Base-by-base conservation (phyloP, 2,888 invertebrate species). In the Notocelia uddmanniana region DNA sequence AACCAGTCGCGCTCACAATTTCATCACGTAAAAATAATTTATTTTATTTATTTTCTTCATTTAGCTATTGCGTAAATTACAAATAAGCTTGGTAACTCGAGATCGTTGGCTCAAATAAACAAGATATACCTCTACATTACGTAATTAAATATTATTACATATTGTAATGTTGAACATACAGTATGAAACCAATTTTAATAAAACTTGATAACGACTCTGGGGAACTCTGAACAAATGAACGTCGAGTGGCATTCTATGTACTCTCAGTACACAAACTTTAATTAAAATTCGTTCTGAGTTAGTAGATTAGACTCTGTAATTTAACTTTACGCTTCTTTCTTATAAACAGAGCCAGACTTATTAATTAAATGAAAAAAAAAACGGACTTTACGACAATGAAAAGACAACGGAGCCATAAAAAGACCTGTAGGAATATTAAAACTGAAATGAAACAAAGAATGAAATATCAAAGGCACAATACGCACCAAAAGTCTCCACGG, bases 381-480 rank as follows among this genome's bases (percentile, higher is more conserved):
- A 19, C 18, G 1, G 21, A 21, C 41, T 66, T 45, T 52, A 31
- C 59, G 18, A 15, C 52, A 31, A 70, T 45, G 10, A 63, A 55
- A 59, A 31, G 11, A 64, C 18, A 31, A 26, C 45, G 13, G 1
- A 57, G 41, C 11, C 37, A 66, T 67, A 60, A 71, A n/a, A 26
- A 67, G 55, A 45, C 19, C 55, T 26, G 58, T 18, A 50, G 64
- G 64, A 41, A 23, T 50, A 34, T n/a, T 23, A 57, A 59, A 50
- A 41, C 50, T 48, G 60, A 55, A 71, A 67, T 48, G 60, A 55
- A 71, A 67, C 59, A 71, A 71, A 66, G 66, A 52, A 70, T n/a
- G 58, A 59, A 71, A 59, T 54, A 60, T 66, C 60, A 71, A 54
- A 66, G 45, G 34, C 41, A 71, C 54, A 66, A 71, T 59, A 63